Evolutionary conservation across 2,888 invertebrate genomes (phyloP).

Genomic region (Ectobius pallidus): DNA sequence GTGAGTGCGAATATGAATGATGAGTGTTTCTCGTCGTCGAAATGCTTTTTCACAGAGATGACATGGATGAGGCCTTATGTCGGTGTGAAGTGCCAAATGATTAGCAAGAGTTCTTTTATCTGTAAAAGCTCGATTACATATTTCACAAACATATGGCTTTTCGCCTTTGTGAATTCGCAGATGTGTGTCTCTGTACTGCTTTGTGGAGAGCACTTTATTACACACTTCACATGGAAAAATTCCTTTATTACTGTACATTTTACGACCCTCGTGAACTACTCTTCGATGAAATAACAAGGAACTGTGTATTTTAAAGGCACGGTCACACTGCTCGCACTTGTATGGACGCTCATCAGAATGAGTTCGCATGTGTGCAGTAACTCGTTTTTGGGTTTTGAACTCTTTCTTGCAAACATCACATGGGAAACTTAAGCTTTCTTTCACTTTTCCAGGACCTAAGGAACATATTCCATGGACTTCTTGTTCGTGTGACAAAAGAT

Average conservation of each 20-base stretch:
- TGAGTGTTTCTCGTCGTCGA: slow-evolving; percentile 19
- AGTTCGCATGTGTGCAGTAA: slow-evolving; percentile 14
- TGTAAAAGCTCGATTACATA: slow-evolving; percentile 62
- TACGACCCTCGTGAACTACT: slow-evolving; percentile 21
- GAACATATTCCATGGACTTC: slow-evolving; percentile 8
- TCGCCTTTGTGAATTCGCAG: slow-evolving; percentile 53
- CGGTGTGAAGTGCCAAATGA: slow-evolving; percentile 64
- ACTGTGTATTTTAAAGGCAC: slow-evolving; percentile 17
- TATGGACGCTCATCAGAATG: slow-evolving; percentile 25
- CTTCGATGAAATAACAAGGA: slow-evolving; percentile 17
- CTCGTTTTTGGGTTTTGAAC: slow-evolving; percentile 11
- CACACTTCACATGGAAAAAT: slow-evolving; percentile 24
- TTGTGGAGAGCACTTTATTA: slow-evolving; percentile 53
- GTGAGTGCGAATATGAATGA: slow-evolving; percentile 43
- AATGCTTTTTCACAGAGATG: slow-evolving; percentile 57
- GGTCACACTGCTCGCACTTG: slow-evolving; percentile 16
- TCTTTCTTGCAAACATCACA: slow-evolving; percentile 23
- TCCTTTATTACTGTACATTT: slow-evolving; percentile 13
- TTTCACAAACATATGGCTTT: slow-evolving; percentile 56
- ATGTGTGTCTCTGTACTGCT: slow-evolving; percentile 55
- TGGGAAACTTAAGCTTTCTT: not conserved
- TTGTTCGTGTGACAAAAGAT: slow-evolving; percentile 57
- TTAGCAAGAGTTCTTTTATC: slow-evolving; percentile 69
- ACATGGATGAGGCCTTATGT: slow-evolving; percentile 54
- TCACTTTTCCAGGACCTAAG: slow-evolving; percentile 54